These are phyloP conservation scores for Leptarthrus brevirostris DNA, from an alignment of 2,888 invertebrate species.

Conservation along the genomic window DNA sequence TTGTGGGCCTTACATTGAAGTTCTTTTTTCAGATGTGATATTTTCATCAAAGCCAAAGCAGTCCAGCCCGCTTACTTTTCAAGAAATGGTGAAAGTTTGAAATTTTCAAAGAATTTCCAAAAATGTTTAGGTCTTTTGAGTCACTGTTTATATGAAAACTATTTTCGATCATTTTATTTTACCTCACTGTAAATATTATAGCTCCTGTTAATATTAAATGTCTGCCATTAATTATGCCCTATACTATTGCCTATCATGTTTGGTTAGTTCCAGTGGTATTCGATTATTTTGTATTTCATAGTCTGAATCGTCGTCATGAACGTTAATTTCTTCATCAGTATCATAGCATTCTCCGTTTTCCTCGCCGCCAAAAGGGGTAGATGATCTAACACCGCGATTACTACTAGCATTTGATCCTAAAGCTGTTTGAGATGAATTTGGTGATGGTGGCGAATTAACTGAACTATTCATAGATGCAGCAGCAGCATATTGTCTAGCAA, in stretches of 20 bases:
- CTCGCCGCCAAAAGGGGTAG: neutral
- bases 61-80: no score
- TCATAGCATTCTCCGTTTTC: slow-evolving; percentile 61
- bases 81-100: no score
- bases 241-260: slow-evolving; percentile 61
- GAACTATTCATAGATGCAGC: slow-evolving; percentile 55
- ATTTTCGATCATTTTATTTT: no score
- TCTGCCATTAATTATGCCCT: no score
- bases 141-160: no score
- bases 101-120: no score
- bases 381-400: neutral
- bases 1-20: no score
- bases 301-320: slow-evolving; percentile 79
- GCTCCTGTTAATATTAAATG: no score
- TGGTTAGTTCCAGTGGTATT: slow-evolving; percentile 64
- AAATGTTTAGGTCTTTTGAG: no score
- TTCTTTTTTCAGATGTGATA: no score
- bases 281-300: slow-evolving; percentile 62
- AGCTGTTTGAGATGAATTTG: slow-evolving; percentile 29
- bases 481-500: slow-evolving; percentile 62
- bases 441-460: slow-evolving; percentile 31
- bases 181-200: no score
- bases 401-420: slow-evolving; percentile 15
- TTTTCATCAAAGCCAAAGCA: no score
- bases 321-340: slow-evolving; percentile 83